phyloP scores from a whole-genome alignment of 2,113 vertebrate species.

The Trichechus manatus region DNA sequence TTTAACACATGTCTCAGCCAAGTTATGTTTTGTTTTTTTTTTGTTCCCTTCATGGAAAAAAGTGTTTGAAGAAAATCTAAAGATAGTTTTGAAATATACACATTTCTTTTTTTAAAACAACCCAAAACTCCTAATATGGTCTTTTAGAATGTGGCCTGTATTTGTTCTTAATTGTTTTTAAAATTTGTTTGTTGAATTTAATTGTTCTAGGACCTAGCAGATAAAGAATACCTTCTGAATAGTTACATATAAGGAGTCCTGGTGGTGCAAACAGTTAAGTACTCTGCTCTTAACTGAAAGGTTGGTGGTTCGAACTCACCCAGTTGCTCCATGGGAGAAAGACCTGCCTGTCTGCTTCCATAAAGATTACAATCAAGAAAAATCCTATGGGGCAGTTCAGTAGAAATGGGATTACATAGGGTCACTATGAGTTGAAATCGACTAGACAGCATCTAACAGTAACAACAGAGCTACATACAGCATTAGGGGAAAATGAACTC shows the following conservation, averaged over 20 bases:
- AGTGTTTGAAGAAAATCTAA: slow-evolving; percentile 43
- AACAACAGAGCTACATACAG: neutral
- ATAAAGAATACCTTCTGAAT: neutral
- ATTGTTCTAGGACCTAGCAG: neutral
- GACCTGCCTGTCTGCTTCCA: too few relatives aligned
- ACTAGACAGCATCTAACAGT: too few relatives aligned
- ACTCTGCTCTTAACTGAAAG: too few relatives aligned
- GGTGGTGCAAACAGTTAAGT: too few relatives aligned
- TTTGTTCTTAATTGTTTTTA: slow-evolving; percentile 22
- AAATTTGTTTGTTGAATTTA: slow-evolving; percentile 13
- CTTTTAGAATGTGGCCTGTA: neutral
- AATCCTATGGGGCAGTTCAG: too few relatives aligned
- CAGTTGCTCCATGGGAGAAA: too few relatives aligned
- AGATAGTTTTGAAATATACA: neutral
- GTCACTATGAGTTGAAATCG: too few relatives aligned
- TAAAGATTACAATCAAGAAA: too few relatives aligned
- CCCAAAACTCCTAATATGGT: neutral
- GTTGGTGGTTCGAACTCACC: too few relatives aligned
- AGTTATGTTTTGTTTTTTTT: neutral
- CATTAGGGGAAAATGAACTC: neutral
- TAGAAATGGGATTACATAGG: too few relatives aligned
- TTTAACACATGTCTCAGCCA: neutral
- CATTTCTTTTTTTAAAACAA: neutral
- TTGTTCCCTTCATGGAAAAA: neutral
- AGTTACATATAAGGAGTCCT: neutral